These are phyloP conservation scores for Spodoptera frugiperda DNA, from an alignment of 1,140 invertebrate genomes.

Conservation along the genomic window DNA sequence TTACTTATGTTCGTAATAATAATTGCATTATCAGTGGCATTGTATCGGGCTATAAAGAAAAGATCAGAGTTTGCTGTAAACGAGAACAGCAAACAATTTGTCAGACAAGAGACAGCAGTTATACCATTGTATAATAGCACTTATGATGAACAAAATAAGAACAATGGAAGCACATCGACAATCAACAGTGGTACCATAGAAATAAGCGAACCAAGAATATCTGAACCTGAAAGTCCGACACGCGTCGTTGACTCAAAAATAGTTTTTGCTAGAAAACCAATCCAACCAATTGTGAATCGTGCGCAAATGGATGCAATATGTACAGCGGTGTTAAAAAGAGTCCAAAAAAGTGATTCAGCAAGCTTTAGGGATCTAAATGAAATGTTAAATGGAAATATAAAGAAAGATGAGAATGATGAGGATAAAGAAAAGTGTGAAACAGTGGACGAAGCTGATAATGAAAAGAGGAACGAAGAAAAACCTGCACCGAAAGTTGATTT, in stretches of 20 bases:
- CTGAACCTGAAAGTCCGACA: not conserved
- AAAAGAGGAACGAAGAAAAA: not conserved
- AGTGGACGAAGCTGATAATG: not conserved
- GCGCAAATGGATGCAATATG: conserved; percentile 52
- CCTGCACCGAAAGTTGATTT: not conserved
- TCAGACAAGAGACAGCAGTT: not conserved
- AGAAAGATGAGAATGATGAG: not conserved
- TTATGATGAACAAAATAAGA: conserved; percentile 5
- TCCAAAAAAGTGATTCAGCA: conserved; percentile 35
- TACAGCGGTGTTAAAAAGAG: conserved; percentile 41
- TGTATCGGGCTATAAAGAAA: not conserved
- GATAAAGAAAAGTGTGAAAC: not conserved
- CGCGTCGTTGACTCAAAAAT: conserved; percentile 3
- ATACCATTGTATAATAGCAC: not conserved
- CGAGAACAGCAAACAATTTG: not conserved
- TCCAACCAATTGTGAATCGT: not conserved
- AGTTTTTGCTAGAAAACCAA: not conserved
- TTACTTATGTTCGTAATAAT: not conserved
- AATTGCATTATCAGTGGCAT: not conserved
- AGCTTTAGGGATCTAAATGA: conserved; percentile 49
- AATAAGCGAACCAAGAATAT: not conserved
- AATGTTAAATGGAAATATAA: conserved; percentile 2
- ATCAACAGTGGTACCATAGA: conserved; percentile 13
- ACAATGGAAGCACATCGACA: conserved; percentile 13
- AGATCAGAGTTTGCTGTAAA: not conserved